These are phyloP conservation scores for Opisthocomus hoazin DNA, from an alignment of 2,113 vertebrate species.

Conservation along the genomic window DNA sequence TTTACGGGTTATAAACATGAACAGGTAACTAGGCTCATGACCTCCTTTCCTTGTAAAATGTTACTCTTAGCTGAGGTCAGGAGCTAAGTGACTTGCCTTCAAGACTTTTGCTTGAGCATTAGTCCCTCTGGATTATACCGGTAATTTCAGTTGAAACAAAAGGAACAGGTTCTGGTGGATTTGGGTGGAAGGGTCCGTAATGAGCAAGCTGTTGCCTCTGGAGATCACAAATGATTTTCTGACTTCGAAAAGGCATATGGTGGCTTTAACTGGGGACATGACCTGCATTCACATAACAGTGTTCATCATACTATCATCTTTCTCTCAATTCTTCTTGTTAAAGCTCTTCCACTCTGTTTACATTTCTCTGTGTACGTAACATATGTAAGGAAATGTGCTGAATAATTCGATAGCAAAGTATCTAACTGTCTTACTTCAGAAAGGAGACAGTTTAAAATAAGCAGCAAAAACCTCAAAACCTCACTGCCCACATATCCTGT, in stretches of 20 bases:
- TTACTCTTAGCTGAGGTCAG: neutral
- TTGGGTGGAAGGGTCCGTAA: neutral
- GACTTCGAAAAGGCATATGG: neutral
- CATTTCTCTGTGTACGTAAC: neutral
- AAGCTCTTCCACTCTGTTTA: neutral
- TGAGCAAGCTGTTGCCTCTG: neutral
- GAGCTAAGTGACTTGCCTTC: constrained; percentile 7
- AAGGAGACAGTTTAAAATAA: neutral
- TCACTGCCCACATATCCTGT: neutral
- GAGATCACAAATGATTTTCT: neutral
- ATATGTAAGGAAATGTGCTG: neutral
- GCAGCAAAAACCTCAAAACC: neutral
- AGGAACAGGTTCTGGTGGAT: neutral
- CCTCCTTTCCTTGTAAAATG: constrained; percentile 21
- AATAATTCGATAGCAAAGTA: neutral
- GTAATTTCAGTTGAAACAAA: neutral
- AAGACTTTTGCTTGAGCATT: neutral
- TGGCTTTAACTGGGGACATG: neutral
- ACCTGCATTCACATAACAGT: neutral
- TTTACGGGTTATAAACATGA: constrained; percentile 1
- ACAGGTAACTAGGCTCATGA: constrained; percentile 11
- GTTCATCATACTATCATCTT: neutral
- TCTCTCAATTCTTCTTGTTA: neutral
- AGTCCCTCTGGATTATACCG: neutral
- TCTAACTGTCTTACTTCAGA: neutral